Percentiles rank a stretch among this genome's conserved stretches.
Conservation (phyloP, 2,113 vertebrate species). For the Gavia stellata region DNA sequence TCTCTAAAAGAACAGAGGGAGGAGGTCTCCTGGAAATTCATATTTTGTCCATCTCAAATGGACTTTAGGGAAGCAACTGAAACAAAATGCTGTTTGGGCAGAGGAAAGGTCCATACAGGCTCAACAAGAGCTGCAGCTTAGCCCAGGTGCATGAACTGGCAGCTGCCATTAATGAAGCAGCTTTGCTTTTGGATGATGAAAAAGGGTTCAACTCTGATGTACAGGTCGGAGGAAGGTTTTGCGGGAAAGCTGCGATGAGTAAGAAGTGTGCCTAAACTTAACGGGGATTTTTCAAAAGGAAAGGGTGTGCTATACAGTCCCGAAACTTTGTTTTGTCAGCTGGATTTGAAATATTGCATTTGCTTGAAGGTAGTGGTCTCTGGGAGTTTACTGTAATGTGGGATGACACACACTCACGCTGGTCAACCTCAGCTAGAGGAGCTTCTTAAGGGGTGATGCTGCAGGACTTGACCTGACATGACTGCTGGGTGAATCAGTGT, state of each 20-base stretch:
- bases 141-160: neutral
- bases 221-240: neutral
- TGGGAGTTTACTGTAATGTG: neutral
- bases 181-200: neutral
- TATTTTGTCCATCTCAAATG: neutral
- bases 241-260: neutral
- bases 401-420: neutral
- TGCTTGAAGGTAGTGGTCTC: neutral
- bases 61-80: neutral
- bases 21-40: fast-evolving
- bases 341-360: neutral
- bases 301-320: neutral
- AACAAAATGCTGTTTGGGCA: neutral
- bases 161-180: neutral
- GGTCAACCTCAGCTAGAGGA: neutral
- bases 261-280: neutral
- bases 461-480: neutral
- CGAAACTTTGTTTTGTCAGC: neutral
- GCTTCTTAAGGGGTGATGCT: neutral
- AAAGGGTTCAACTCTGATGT: neutral
- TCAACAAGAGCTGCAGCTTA: neutral
- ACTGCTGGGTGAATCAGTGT: neutral
- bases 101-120: neutral
- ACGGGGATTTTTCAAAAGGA: neutral
- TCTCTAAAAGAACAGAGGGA: neutral